Evolutionary conservation across 2,797 vertebrate species (phyloP).

Genomic region (Alca torda): DNA sequence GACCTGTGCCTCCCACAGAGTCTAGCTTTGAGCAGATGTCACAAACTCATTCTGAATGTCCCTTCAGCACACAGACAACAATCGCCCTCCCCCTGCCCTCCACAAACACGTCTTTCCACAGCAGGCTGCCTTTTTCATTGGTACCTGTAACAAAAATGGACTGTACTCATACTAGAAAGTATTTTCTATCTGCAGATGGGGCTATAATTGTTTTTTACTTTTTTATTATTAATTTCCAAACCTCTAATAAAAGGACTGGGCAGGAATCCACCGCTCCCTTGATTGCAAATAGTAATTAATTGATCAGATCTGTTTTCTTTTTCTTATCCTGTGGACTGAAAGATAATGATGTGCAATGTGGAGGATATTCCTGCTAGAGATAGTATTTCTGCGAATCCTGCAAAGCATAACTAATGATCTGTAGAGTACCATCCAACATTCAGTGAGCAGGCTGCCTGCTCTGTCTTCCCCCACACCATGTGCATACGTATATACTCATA

Average conservation of each 20-base stretch:
- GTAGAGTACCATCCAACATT: neutral
- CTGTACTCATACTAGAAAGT: neutral
- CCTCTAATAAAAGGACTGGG: neutral
- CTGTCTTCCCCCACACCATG: neutral
- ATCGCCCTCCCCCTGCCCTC: neutral
- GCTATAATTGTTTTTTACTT: neutral
- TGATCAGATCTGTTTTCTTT: neutral
- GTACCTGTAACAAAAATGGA: neutral
- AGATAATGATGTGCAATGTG: neutral
- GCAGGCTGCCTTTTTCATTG: neutral
- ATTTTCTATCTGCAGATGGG: neutral
- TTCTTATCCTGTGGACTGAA: neutral
- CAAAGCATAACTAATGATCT: neutral
- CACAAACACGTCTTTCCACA: fast-evolving
- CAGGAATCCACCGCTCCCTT: neutral
- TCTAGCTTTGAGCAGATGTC: neutral
- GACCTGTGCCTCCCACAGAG: neutral
- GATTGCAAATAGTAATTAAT: neutral
- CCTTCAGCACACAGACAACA: neutral
- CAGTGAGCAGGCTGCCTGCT: neutral
- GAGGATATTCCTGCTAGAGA: neutral
- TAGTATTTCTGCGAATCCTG: neutral
- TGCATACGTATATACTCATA: neutral
- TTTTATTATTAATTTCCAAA: neutral
- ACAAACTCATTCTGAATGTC: neutral